A percentile compares a stretch with the other conserved stretches of the same genome.
phyloP scores from a whole-genome alignment of 1,140 invertebrate genomes.

The Orussus abietinus region DNA sequence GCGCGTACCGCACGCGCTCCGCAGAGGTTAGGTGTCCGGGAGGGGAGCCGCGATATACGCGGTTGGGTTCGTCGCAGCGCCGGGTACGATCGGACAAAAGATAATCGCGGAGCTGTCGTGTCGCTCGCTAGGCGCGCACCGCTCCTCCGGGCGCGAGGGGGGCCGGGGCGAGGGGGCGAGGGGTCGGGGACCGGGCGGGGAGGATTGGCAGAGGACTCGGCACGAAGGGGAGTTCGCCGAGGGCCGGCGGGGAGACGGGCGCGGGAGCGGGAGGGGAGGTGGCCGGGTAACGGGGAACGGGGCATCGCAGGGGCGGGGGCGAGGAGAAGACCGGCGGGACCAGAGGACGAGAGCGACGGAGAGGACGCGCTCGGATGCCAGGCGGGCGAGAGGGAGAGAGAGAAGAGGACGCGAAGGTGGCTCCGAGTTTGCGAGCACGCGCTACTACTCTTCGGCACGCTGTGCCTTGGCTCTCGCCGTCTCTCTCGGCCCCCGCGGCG shows the following conservation, averaged over 20 bases:
- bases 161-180: slow-evolving; percentile 15
- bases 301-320: slow-evolving; percentile 14
- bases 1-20: slow-evolving; percentile 4
- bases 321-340: slow-evolving; percentile 3
- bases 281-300: slow-evolving; percentile 15
- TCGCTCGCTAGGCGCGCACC: slow-evolving; percentile 4
- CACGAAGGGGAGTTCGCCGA: slow-evolving; percentile 13
- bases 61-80: neutral
- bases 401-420: slow-evolving; percentile 22
- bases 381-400: neutral
- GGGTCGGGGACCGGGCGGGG: slow-evolving; percentile 13
- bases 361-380: slow-evolving; percentile 5
- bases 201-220: slow-evolving; percentile 3
- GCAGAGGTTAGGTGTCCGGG: no score
- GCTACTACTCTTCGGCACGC: slow-evolving; percentile 29
- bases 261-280: slow-evolving; percentile 9
- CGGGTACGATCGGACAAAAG: slow-evolving; percentile 29
- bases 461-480: slow-evolving; percentile 25
- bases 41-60: slow-evolving; percentile 5
- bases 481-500: no score
- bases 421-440: slow-evolving; percentile 32
- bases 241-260: neutral
- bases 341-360: neutral
- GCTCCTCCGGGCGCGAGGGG: slow-evolving; percentile 15
- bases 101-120: slow-evolving; percentile 28